Evolutionary conservation across 1,140 invertebrate species (phyloP).

Genomic region (Gonioctena quinquepunctata): DNA sequence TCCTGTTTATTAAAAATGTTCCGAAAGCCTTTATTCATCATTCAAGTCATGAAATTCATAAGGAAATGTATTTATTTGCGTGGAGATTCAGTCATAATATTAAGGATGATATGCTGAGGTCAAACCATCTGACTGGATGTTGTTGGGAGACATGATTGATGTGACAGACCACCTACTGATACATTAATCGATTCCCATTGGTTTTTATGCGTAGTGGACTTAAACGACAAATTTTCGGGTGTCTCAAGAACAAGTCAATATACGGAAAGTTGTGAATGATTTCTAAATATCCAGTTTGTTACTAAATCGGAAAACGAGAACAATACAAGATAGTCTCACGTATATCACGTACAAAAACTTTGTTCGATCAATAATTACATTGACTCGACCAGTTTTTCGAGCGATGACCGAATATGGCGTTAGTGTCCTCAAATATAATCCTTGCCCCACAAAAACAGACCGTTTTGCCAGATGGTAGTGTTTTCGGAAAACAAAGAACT

Average conservation of each 20-base stretch:
- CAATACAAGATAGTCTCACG: not conserved
- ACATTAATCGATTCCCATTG: not conserved
- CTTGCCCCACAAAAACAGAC: not conserved
- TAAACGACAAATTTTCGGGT: not conserved
- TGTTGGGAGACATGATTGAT: not conserved
- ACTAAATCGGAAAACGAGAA: not conserved
- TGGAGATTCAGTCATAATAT: too few relatives aligned
- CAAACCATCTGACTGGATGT: not conserved
- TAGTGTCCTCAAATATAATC: not conserved
- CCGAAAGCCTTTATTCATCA: too few relatives aligned
- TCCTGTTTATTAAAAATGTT: too few relatives aligned
- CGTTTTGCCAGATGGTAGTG: not conserved
- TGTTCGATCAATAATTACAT: not conserved
- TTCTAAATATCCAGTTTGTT: not conserved
- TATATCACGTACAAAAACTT: not conserved
- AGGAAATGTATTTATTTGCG: too few relatives aligned
- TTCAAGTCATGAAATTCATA: too few relatives aligned
- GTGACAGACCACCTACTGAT: not conserved
- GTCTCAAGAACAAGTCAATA: not conserved
- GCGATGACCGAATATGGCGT: not conserved
- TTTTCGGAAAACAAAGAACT: too few relatives aligned
- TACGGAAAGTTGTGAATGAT: not conserved
- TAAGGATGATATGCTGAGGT: too few relatives aligned
- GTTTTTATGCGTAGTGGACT: not conserved
- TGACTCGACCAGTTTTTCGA: not conserved